Evolutionary conservation across 2,888 invertebrate genomes (phyloP).

Genomic region (Ochropleura plecta): DNA sequence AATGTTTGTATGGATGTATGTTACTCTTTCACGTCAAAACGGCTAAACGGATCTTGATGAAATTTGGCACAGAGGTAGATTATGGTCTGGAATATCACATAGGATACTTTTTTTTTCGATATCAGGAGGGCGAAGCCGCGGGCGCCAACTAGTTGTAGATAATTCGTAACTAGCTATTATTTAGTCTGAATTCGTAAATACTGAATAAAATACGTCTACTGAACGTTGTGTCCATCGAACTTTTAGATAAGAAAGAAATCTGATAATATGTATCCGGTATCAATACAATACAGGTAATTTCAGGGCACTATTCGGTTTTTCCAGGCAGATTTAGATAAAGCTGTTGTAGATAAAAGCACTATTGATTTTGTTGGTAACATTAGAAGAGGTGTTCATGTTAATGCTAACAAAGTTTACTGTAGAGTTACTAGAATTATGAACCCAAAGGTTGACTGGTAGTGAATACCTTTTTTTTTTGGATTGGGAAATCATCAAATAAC

Average conservation of each 20-base stretch:
- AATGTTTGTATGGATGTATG: no score
- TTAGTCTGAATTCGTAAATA: slow-evolving; percentile 3
- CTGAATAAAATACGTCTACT: background rate
- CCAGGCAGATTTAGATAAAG: background rate
- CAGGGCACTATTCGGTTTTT: background rate
- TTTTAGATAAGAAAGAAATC: slow-evolving; percentile 30
- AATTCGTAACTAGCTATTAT: slow-evolving; percentile 11
- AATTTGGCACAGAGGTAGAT: no score
- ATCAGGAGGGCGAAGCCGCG: no score
- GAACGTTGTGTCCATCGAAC: slow-evolving; percentile 41
- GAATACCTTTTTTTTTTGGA: no score
- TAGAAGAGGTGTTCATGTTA: no score
- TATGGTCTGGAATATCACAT: no score
- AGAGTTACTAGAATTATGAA: background rate
- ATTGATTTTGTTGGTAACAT: background rate
- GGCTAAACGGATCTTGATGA: no score
- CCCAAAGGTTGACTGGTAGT: no score
- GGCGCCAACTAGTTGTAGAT: background rate
- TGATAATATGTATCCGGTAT: slow-evolving; percentile 22
- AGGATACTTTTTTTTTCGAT: no score
- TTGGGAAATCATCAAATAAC: no score
- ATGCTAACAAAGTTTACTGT: background rate
- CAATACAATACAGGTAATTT: slow-evolving; percentile 1
- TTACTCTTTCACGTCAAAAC: no score
- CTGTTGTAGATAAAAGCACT: background rate